Evolutionary conservation across 2,113 vertebrate genomes (phyloP), one percentile per base, ranked within the genome.

Genomic region (Coregonus clupeaformis): DNA sequence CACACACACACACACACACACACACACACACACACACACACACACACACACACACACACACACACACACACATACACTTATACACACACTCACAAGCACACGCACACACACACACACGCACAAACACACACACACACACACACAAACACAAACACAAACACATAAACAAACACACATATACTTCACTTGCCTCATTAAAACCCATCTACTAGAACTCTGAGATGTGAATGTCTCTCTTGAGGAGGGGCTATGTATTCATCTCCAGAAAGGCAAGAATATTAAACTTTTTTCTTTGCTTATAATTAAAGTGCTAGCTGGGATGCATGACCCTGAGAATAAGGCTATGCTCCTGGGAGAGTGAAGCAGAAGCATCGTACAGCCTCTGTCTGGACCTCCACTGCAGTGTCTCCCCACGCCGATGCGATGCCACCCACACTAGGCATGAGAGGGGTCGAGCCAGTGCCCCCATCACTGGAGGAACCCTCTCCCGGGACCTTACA

Each of bases 301-400:
- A 93, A 93, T 93, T 93, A 92, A 88, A 87, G 87, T 87, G 84
- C 89, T 90, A 89, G 91, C 89, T 90, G 85, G 84, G 89, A 92
- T 89, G 89, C 90, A 84, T 90, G 92, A 92, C 92, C 92, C 91
- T 89, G 91, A 91, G 90, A 92, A 90, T 89, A 91, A 89, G 91
- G 89, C 88, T 86, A 80, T 18, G 62, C 84, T 92, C 91, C 91
- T 89, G 78, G 66, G 91, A 91, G 89, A 90, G 87, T 86, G 80
- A 84, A 87, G 74, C 80, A 89, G 88, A 88, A 90, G 86, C 89
- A 87, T 89, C 88, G 88, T 24, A 81, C 83, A 72, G 86, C 86
- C 86, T 85, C 88, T 82, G 81, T 89, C 83, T 83, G 79, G 84
- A 85, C 90, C 88, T 88, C 88, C 77, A 72, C 74, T 42, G 36